These are phyloP conservation scores for Drosophila willistoni DNA, from an alignment of 1,140 invertebrate genomes.

Conservation along the genomic window DNA sequence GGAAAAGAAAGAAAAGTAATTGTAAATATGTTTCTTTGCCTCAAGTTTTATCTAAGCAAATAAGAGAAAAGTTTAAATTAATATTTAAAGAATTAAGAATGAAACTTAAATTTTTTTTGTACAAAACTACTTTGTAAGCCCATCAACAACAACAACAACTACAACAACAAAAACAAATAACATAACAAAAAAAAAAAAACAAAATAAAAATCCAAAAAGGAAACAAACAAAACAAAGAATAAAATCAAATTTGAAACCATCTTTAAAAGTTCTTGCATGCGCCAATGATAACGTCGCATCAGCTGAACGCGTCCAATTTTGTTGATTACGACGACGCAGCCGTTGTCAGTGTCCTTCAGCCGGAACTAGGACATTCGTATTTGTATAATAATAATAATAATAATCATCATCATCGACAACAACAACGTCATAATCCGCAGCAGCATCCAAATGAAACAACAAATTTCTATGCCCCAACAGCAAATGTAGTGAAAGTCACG, in stretches of 20 bases:
- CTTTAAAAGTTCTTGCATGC: constrained; percentile 65
- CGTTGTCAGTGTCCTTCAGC: constrained; percentile 51
- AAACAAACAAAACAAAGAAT: constrained; percentile 24
- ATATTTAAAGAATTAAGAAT: constrained; percentile 20
- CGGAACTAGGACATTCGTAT: constrained; percentile 19
- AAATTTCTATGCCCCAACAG: constrained; percentile 31
- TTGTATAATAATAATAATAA: constrained; percentile 11
- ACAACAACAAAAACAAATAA: too few species aligned
- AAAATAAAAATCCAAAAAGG: neutral
- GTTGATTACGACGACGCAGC: constrained; percentile 61
- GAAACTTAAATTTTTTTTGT: constrained; percentile 47
- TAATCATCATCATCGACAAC: neutral
- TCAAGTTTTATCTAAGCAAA: constrained; percentile 44
- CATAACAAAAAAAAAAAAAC: constrained; percentile 8
- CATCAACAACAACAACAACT: constrained; percentile 5
- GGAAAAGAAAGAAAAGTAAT: constrained; percentile 17
- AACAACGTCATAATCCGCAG: constrained; percentile 13
- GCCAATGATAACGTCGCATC: constrained; percentile 78
- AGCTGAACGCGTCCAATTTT: constrained; percentile 69
- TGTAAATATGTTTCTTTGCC: constrained; percentile 65
- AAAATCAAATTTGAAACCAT: constrained; percentile 21
- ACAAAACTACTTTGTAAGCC: constrained; percentile 61
- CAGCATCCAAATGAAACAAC: constrained; percentile 6
- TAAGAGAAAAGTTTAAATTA: constrained; percentile 29
- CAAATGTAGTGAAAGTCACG: constrained; percentile 41